Base-by-base conservation (phyloP, 2,888 invertebrate genomes). In the Epirrhoe alternata region DNA sequence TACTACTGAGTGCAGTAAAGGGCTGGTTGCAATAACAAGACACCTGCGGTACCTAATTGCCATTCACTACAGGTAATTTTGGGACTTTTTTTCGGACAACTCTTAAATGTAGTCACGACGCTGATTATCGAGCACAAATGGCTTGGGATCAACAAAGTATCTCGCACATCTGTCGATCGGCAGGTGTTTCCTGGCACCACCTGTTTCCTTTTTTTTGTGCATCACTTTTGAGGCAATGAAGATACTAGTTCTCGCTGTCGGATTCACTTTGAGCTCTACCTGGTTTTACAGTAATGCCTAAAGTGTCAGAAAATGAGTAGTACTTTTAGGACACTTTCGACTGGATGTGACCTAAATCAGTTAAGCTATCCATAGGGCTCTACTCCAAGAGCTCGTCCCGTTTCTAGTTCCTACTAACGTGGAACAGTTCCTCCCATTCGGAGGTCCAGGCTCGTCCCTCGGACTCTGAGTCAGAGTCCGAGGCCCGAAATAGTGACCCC, bases 201-300 rank as follows among this genome's bases (percentile, higher is more conserved):
- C 90, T 91, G 90, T 89, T 89, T 81, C 78, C 80, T 76, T 79
- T 86, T 90, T 90, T 89, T 88, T 88, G 80, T 82, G 62, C 74
- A 75, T 65, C 74, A 78, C 81, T 77, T 77, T 75, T 74, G 64
- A 64, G 53, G 55, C 51, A 42, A 14, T 47, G 6, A 49, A 16
- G 47, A 14, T 47, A 47, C 1, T 14, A 47, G 47, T 47, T 47
- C 14, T 16, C 47, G 47, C 14, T 24, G 38, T 42, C 3, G 38
- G 38, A 12, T 42, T 42, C 38, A 12, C 12, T 42, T 42, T 4
- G 12, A 12, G 10, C 12, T 12, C 0, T 42, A 2, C 38, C 38
- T 38, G 38, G 38, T 38, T 8, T 35, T 6, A 35, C 6, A 35
- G 1, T 10, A 38, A 38, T 38, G 12, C 38, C 10, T 10, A 1